Evolutionary conservation across 2,113 vertebrate species (phyloP).

Genomic region (Acanthisitta chloris): DNA sequence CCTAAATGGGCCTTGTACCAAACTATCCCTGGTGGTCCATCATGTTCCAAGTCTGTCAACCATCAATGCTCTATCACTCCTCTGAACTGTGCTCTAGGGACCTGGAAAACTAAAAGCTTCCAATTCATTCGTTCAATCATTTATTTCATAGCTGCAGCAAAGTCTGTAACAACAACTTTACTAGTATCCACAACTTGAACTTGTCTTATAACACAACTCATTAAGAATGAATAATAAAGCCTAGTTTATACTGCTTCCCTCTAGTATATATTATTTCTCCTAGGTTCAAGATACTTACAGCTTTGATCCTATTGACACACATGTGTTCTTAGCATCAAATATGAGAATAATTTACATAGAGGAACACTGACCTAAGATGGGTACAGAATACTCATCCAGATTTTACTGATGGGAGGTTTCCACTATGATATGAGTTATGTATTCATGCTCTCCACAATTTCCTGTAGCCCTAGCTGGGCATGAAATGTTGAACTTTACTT

Average conservation of each 20-base stretch:
- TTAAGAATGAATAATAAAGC: not conserved
- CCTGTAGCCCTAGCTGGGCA: not conserved
- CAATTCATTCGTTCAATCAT: not conserved
- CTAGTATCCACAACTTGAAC: not conserved
- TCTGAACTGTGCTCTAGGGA: not conserved
- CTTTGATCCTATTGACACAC: not conserved
- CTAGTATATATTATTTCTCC: not conserved
- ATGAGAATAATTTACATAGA: not conserved
- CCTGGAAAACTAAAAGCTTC: not conserved
- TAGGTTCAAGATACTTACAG: not conserved
- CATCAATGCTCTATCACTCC: not conserved
- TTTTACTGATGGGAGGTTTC: not conserved
- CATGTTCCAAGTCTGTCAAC: not conserved
- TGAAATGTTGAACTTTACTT: not conserved
- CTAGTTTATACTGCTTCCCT: not conserved
- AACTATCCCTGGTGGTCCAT: not conserved
- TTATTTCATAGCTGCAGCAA: not conserved
- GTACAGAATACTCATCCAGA: not conserved
- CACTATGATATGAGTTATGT: not conserved
- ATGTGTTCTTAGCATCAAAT: not conserved
- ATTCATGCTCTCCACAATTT: not conserved
- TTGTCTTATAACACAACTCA: not conserved
- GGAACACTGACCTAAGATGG: rapidly evolving
- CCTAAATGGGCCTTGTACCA: not conserved
- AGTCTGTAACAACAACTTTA: not conserved